A percentile compares a stretch with the other conserved stretches of the same genome.
Conservation (phyloP, 2,888 invertebrate species). For the Drosophila lutescens region DNA sequence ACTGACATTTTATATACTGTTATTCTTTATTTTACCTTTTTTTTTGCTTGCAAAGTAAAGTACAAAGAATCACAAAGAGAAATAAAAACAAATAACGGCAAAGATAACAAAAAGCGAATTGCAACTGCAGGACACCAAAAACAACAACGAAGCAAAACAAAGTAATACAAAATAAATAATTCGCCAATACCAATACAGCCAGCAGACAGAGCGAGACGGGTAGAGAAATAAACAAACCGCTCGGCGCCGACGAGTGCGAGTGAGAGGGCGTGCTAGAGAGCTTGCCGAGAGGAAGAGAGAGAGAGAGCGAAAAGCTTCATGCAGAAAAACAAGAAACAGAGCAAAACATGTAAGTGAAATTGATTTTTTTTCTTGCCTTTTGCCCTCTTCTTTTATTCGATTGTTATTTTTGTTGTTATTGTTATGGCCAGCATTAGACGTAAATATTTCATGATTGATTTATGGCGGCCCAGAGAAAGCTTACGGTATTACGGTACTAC, state of each 20-base stretch:
- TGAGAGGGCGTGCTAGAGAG: slow-evolving; percentile 12
- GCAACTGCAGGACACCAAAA: slow-evolving; percentile 31
- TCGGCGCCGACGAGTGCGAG: not conserved
- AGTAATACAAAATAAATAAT: slow-evolving; percentile 45
- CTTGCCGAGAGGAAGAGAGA: slow-evolving; percentile 12
- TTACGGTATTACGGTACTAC: slow-evolving; percentile 8
- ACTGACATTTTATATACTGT: not conserved
- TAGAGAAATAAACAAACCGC: slow-evolving; percentile 24
- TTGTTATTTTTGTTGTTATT: slow-evolving; percentile 34
- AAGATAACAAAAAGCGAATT: slow-evolving; percentile 24
- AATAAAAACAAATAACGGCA: slow-evolving; percentile 7
- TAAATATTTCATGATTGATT: slow-evolving; percentile 47
- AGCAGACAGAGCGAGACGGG: slow-evolving; percentile 16
- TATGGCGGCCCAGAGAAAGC: slow-evolving; percentile 34
- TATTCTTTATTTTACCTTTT: not conserved
- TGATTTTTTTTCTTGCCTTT: slow-evolving; percentile 60
- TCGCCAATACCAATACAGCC: slow-evolving; percentile 25
- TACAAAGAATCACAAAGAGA: slow-evolving; percentile 46
- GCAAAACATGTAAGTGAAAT: slow-evolving; percentile 73
- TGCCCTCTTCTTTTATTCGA: slow-evolving; percentile 14
- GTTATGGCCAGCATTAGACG: slow-evolving; percentile 30
- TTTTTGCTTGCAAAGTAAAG: slow-evolving; percentile 15
- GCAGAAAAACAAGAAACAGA: slow-evolving; percentile 70
- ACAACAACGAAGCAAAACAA: slow-evolving; percentile 34
- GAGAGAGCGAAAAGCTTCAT: slow-evolving; percentile 57